These are phyloP conservation scores for Elymnias hypermnestra DNA, from an alignment of 1,140 invertebrate genomes.

Conservation along the genomic window DNA sequence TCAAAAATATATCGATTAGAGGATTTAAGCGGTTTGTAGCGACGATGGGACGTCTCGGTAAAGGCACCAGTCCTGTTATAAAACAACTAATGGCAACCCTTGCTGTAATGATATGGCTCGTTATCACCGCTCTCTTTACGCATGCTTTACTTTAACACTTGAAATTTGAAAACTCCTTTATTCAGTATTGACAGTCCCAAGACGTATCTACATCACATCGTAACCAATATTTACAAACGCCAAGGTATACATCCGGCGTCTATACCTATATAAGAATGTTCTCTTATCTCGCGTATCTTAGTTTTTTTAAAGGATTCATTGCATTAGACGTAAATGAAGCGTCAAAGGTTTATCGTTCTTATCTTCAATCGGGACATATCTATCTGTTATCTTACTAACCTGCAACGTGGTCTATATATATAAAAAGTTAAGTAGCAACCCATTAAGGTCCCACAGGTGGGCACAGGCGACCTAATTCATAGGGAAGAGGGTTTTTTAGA, in stretches of 20 bases:
- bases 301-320: constrained; percentile 15
- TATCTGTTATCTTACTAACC: too few relatives aligned
- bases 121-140: constrained; percentile 39
- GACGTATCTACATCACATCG: constrained; percentile 2
- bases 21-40: too few relatives aligned
- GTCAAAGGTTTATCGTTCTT: constrained; percentile 5
- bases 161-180: background rate
- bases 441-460: too few relatives aligned
- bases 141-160: constrained; percentile 1
- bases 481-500: too few relatives aligned
- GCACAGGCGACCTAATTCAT: too few relatives aligned
- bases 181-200: background rate
- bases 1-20: too few relatives aligned
- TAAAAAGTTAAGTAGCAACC: too few relatives aligned
- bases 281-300: constrained; percentile 4
- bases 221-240: constrained; percentile 15
- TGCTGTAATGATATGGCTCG: constrained; percentile 67
- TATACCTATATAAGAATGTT: constrained; percentile 7
- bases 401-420: too few relatives aligned
- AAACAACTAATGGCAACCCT: too few relatives aligned
- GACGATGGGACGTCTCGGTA: too few relatives aligned
- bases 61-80: too few relatives aligned
- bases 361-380: constrained; percentile 1
- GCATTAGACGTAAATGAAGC: constrained; percentile 9
- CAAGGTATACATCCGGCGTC: constrained; percentile 24